Conservation (phyloP, 2,888 invertebrate genomes). For the Drosophila trichaetosa region DNA sequence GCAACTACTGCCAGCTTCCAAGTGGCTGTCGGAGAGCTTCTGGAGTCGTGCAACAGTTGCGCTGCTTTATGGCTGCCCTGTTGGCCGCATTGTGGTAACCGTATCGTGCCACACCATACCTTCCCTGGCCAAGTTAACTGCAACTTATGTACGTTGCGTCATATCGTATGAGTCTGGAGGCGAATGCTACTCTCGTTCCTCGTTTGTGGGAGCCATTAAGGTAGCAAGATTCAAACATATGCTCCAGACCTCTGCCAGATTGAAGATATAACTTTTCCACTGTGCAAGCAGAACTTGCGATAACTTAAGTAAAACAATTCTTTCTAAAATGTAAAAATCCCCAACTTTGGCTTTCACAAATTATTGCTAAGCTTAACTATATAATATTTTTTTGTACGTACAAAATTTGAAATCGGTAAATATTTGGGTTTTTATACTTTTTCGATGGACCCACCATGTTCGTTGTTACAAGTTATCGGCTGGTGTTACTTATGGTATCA, state of each 20-base stretch:
- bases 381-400: not conserved
- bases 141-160: conserved; percentile 44
- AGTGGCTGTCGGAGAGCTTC: conserved; percentile 44
- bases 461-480: too few species aligned
- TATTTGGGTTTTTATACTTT: not conserved
- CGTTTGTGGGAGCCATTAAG: conserved; percentile 27
- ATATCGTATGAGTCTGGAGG: conserved; percentile 13
- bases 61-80: conserved; percentile 67
- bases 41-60: conserved; percentile 71
- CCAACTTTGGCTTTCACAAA: not conserved
- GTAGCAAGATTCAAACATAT: conserved; percentile 7
- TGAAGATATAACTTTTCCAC: not conserved
- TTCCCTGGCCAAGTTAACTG: conserved; percentile 45
- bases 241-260: not conserved
- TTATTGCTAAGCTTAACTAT: not conserved
- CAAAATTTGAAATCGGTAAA: not conserved
- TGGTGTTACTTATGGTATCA: too few species aligned
- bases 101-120: conserved; percentile 19
- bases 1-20: conserved; percentile 51
- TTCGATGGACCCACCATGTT: too few species aligned
- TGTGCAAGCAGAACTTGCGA: not conserved
- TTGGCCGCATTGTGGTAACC: conserved; percentile 49
- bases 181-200: not conserved
- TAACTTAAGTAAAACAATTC: not conserved
- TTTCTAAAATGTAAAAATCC: not conserved